A percentile compares a stretch with the other conserved stretches of the same genome.
Conservation (phyloP, 2,888 invertebrate species). For the Cosmia pyralina region DNA sequence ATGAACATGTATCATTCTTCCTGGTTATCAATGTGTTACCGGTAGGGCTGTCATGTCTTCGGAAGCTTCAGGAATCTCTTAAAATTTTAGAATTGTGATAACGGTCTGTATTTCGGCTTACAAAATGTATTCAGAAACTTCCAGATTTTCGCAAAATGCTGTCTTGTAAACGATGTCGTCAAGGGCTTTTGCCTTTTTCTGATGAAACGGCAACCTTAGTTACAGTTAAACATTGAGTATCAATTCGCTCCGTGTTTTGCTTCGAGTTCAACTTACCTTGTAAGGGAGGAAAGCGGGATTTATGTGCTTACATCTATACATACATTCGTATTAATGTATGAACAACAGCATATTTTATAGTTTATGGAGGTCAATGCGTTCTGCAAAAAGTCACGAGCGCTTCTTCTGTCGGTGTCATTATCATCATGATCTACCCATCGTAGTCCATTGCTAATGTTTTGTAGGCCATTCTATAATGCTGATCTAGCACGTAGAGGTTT, state of each 20-base stretch:
- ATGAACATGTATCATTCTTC: conserved; percentile 49
- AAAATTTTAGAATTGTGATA: not conserved
- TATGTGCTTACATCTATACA: conserved; percentile 44
- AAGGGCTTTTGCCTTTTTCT: not conserved
- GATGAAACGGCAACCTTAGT: conserved; percentile 42
- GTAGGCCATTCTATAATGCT: conserved; percentile 8
- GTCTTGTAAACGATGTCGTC: not conserved
- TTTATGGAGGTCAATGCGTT: conserved; percentile 43
- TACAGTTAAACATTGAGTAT: conserved; percentile 54
- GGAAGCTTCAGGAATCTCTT: not conserved
- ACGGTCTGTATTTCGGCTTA: not conserved
- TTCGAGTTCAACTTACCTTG: conserved; percentile 51
- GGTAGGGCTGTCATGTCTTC: conserved; percentile 41
- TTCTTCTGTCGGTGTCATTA: conserved; percentile 24
- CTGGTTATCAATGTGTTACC: conserved; percentile 17
- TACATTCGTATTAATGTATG: conserved; percentile 49
- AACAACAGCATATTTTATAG: conserved; percentile 55
- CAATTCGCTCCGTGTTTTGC: conserved; percentile 60
- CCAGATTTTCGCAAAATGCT: not conserved
- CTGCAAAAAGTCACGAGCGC: conserved; percentile 41
- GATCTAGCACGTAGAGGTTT: conserved; percentile 5
- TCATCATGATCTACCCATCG: conserved; percentile 12
- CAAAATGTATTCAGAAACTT: not conserved
- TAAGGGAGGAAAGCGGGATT: conserved; percentile 59
- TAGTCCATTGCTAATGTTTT: conserved; percentile 9